Evolutionary conservation across 2,888 invertebrate species (phyloP).

Genomic region (Pyrocoelia pectoralis): DNA sequence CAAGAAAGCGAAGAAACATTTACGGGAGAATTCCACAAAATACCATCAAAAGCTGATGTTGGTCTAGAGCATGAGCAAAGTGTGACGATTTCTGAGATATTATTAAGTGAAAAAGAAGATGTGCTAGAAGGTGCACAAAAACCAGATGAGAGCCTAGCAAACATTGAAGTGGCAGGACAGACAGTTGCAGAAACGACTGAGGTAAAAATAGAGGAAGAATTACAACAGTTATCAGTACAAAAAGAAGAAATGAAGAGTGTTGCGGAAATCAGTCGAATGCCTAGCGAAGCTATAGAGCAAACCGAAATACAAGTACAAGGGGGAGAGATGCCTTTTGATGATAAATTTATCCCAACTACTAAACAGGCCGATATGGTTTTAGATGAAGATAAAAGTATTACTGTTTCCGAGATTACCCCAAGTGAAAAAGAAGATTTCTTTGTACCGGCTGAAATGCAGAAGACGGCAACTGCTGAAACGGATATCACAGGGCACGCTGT

Average conservation of each 20-base stretch:
- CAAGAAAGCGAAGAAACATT: constrained; percentile 46
- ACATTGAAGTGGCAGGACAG: constrained; percentile 55
- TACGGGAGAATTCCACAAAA: constrained; percentile 14
- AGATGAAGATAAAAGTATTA: constrained; percentile 59
- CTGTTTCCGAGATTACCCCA: constrained; percentile 49
- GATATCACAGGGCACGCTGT: neutral
- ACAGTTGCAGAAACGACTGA: constrained; percentile 62
- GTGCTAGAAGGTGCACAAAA: constrained; percentile 49
- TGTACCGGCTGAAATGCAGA: too few species aligned
- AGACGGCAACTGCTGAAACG: neutral
- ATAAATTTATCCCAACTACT: neutral
- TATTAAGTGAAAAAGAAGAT: constrained; percentile 61
- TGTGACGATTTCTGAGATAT: constrained; percentile 61
- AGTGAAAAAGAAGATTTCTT: neutral
- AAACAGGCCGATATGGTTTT: constrained; percentile 49
- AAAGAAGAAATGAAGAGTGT: constrained; percentile 35
- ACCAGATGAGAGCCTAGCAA: constrained; percentile 54
- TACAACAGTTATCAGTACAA: neutral
- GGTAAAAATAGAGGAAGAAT: constrained; percentile 18
- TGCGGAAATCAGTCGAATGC: constrained; percentile 47
- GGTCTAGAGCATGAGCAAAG: constrained; percentile 58
- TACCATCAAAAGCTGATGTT: constrained; percentile 56
- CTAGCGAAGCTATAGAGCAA: constrained; percentile 50
- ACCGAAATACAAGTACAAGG: constrained; percentile 38
- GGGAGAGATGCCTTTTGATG: constrained; percentile 39